Percentiles rank a stretch among this genome's conserved stretches.
Evolutionary conservation across 2,888 invertebrate genomes (phyloP).

Genomic region (Agrilus mali): DNA sequence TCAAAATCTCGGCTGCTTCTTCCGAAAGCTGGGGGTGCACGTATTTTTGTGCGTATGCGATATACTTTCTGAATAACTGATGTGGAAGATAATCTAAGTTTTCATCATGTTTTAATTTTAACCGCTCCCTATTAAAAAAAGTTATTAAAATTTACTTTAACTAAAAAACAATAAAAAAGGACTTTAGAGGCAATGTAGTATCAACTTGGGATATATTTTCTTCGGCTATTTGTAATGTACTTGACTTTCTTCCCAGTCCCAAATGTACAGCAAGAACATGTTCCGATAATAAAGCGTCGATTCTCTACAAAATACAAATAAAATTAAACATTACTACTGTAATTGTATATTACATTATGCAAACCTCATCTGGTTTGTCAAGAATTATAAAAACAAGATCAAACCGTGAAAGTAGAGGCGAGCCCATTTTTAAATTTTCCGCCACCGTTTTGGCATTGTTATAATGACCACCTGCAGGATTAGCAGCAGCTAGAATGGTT

Average conservation of each 20-base stretch:
- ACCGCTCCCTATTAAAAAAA: conserved; percentile 39
- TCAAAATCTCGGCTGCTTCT: conserved; percentile 58
- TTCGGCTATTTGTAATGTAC: background rate
- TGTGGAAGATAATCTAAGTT: conserved; percentile 60
- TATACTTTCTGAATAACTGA: conserved; percentile 72
- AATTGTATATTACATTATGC: conserved; percentile 4
- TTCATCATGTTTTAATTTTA: conserved; percentile 44
- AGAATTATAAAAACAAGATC: conserved; percentile 84
- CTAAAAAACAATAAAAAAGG: background rate
- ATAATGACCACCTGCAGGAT: conserved; percentile 82
- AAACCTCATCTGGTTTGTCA: conserved; percentile 73
- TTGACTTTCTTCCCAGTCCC: conserved; percentile 30
- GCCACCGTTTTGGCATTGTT: conserved; percentile 75
- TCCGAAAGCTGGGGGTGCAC: conserved; percentile 65
- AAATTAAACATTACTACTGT: background rate
- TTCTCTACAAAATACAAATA: background rate
- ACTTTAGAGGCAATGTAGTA: conserved; percentile 1
- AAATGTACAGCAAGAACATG: conserved; percentile 73
- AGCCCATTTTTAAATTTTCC: conserved; percentile 79
- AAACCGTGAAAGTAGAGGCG: conserved; percentile 79
- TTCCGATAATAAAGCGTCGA: conserved; percentile 49
- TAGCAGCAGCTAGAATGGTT: conserved; percentile 84
- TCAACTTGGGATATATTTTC: background rate
- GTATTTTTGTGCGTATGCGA: conserved; percentile 81
- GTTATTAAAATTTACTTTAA: background rate